Evolutionary conservation across 2,888 invertebrate species (phyloP), one percentile per base, ranked within the genome.

Genomic region (Onthophagus sagittarius): DNA sequence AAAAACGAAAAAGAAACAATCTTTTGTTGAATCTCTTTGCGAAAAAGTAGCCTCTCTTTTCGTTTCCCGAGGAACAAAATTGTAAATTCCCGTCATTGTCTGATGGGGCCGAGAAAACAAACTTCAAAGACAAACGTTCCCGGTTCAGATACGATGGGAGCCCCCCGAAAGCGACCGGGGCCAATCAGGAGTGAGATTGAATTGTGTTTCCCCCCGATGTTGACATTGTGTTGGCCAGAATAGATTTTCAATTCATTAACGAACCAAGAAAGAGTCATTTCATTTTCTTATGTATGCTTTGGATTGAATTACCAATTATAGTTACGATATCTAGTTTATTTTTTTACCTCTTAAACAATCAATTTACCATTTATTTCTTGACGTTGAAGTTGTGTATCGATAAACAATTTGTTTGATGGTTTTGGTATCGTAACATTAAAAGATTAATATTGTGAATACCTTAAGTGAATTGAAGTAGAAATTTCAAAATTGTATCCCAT

Each of bases 211-310:
- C 79, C 77, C 78, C 80, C 79, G 79, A 78, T 85, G 84, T 85
- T 85, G 85, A 85, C 84, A 84, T 83, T 84, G 84, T 83, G 23
- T 23, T 23, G 82, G 81, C 80, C 80, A 81, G 84, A 84, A 83
- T 82, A 83, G 83, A 83, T 83, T 83, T 85, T 83, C 84, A 84
- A 85, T 85, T 85, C 84, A 84, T 84, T 85, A 85, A 83, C 9
- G 65, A 39, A 80, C 82, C 82, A 82, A 81, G 79, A 82, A 82
- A 81, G 23, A 80, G 70, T 74, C 73, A 76, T 73, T 81, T 79
- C 81, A 81, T 81, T 63, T 72, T 72, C 74, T 83, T 82, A 82
- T 82, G 82, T 83, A 77, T 76, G 73, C 74, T 75, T 70, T 74
- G 71, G 75, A 76, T 78, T 74, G 74, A 70, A 75, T 78, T 78